These are phyloP conservation scores for Megalonaias nervosa DNA, from an alignment of 1,140 invertebrate genomes.

Conservation along the genomic window DNA sequence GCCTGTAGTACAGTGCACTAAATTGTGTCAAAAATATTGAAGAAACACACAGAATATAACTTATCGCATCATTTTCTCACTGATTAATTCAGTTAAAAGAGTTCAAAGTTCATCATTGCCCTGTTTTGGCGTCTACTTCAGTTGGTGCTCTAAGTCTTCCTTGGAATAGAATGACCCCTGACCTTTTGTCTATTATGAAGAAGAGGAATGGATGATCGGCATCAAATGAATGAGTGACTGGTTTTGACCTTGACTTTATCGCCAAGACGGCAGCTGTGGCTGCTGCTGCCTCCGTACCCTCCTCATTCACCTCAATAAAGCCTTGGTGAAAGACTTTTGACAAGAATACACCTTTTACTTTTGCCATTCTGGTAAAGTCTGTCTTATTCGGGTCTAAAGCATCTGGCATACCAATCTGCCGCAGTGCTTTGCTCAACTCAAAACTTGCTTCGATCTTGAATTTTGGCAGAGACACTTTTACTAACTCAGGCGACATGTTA, in stretches of 20 bases:
- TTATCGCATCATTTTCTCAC: no score
- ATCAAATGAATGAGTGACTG: constrained; percentile 75
- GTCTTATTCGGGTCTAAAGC: constrained; percentile 24
- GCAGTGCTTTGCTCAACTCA: constrained; percentile 70
- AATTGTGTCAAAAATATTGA: no score
- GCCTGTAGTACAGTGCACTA: no score
- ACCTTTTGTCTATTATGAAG: constrained; percentile 78
- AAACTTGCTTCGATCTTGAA: constrained; percentile 78
- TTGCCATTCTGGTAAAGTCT: constrained; percentile 58
- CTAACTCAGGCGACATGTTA: constrained; percentile 13
- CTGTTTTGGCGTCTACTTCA: background rate
- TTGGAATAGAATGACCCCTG: constrained; percentile 78
- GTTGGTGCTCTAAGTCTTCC: constrained; percentile 67
- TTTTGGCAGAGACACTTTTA: constrained; percentile 75
- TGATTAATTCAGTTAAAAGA: background rate
- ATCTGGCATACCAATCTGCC: constrained; percentile 74
- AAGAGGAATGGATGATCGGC: constrained; percentile 83
- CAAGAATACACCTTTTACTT: constrained; percentile 42
- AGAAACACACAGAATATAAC: no score
- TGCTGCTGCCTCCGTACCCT: constrained; percentile 57
- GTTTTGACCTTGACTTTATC: background rate
- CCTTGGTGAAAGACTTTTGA: constrained; percentile 72
- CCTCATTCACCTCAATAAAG: constrained; percentile 73
- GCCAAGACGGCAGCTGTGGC: constrained; percentile 33
- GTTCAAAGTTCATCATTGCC: constrained; percentile 13